These are phyloP conservation scores for Matsumurasca onukii DNA, from an alignment of 1,140 invertebrate species.

Conservation along the genomic window DNA sequence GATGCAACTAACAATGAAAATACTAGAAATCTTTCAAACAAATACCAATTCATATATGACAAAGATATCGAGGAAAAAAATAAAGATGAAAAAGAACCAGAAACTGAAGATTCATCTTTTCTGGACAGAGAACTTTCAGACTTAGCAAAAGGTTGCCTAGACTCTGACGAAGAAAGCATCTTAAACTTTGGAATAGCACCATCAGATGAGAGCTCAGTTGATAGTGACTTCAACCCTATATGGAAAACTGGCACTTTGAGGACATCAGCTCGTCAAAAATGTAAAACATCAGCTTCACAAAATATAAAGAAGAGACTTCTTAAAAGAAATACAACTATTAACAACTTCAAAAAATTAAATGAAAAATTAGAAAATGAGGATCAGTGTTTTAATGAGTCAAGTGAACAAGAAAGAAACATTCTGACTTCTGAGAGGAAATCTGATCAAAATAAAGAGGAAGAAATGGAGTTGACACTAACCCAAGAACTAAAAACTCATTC, in stretches of 20 bases:
- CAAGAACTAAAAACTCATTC: no score
- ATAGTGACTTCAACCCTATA: constrained; percentile 2
- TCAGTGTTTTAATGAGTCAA: no score
- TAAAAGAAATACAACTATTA: not conserved
- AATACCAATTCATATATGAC: no score
- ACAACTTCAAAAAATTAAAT: not conserved
- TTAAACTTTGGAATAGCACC: constrained; percentile 2
- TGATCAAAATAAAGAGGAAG: no score
- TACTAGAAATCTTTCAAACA: no score
- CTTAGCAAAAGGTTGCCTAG: constrained; percentile 14
- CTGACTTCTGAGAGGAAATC: no score
- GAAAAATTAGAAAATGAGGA: no score
- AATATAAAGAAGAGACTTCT: constrained; percentile 14
- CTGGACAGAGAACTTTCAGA: constrained; percentile 13
- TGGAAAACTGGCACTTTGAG: not conserved
- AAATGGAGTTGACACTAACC: no score
- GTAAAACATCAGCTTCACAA: not conserved
- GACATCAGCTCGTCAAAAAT: not conserved
- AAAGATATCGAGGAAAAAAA: no score
- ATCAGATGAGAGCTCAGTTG: constrained; percentile 5
- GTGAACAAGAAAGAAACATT: no score
- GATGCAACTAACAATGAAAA: no score
- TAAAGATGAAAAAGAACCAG: not conserved
- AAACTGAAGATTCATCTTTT: constrained; percentile 7
- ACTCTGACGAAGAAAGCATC: constrained; percentile 14